These are phyloP conservation scores for Margaritifera margaritifera DNA, from an alignment of 2,888 invertebrate species.

Conservation along the genomic window DNA sequence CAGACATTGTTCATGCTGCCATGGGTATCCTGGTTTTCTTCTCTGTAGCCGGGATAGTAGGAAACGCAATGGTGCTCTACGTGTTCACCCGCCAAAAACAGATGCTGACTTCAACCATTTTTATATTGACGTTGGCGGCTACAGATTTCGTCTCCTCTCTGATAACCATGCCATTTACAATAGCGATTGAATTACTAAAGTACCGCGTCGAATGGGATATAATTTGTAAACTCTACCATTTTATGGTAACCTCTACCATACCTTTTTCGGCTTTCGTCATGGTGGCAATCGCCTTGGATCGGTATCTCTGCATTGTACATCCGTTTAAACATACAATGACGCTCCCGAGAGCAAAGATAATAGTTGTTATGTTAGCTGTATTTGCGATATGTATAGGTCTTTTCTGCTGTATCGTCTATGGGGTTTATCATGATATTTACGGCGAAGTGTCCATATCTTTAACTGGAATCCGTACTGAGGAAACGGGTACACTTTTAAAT, in stretches of 20 bases:
- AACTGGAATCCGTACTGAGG: too few species aligned
- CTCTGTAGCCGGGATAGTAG: slow-evolving; percentile 58
- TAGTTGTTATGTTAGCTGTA: slow-evolving; percentile 34
- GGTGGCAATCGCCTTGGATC: slow-evolving; percentile 62
- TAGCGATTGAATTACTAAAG: slow-evolving; percentile 56
- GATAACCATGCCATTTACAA: slow-evolving; percentile 66
- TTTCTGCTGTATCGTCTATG: slow-evolving; percentile 33
- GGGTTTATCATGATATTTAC: slow-evolving; percentile 8
- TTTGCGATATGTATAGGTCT: slow-evolving; percentile 39
- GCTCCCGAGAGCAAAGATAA: slow-evolving; percentile 50
- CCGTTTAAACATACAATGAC: slow-evolving; percentile 68
- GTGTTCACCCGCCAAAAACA: slow-evolving; percentile 58
- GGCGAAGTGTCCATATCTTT: too few species aligned
- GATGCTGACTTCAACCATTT: slow-evolving; percentile 66
- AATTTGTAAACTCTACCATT: slow-evolving; percentile 60
- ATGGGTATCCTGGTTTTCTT: slow-evolving; percentile 53
- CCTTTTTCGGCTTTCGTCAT: slow-evolving; percentile 67
- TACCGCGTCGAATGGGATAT: slow-evolving; percentile 53
- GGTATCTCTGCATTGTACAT: slow-evolving; percentile 66
- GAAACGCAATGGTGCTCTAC: slow-evolving; percentile 65
- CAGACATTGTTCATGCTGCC: too few species aligned
- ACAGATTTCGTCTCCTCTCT: slow-evolving; percentile 66
- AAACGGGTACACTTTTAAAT: too few species aligned
- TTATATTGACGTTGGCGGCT: slow-evolving; percentile 65
- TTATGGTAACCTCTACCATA: slow-evolving; percentile 63